Evolutionary conservation across 2,888 invertebrate genomes (phyloP), one percentile per base, ranked within the genome.

Genomic region (Digitonthophagus gazella): DNA sequence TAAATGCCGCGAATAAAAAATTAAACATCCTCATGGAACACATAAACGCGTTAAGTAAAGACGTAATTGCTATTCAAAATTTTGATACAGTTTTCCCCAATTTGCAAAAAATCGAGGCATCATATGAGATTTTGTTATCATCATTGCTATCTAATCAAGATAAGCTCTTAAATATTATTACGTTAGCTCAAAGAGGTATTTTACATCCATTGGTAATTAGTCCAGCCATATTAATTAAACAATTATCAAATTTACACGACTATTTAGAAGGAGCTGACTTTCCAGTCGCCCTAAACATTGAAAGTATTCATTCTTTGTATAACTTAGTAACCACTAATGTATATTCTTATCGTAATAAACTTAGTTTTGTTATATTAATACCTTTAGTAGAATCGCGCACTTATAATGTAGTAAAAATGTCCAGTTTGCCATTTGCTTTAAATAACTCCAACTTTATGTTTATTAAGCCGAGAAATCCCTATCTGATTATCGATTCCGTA

Each of bases 161-260:
- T 58, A 16, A 58, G n/a, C 19, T 58, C 3, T 19, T 58, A 16
- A 58, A 58, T 18, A 58, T 58, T 58, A 58, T 58, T 11, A 58
- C 58, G 2, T 58, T 58, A 15, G 58, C 58, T 19, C 58, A 58
- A 58, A 58, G 58, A 58, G 58, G 58, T 58, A 58, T 58, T 58
- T 58, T 58, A 19, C 58, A 58, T n/a, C 58, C 58, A 3, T 15
- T 58, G n/a, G 58, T 58, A 16, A 58, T 58, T 19, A 58, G 58
- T 58, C 19, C 58, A 2, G 15, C 16, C 2, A 19, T 16, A 18
- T 58, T 58, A 58, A 19, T 58, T 15, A 16, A 58, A n/a, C 58
- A 58, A 58, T 58, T 58, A 19, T 58, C n/a, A n/a, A n/a, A n/a
- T 22, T 22, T 22, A 6, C 22, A 22, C 22, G 22, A 22, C 6